Evolutionary conservation across 2,888 invertebrate genomes (phyloP).

Genomic region (Chaitophorus viminalis): DNA sequence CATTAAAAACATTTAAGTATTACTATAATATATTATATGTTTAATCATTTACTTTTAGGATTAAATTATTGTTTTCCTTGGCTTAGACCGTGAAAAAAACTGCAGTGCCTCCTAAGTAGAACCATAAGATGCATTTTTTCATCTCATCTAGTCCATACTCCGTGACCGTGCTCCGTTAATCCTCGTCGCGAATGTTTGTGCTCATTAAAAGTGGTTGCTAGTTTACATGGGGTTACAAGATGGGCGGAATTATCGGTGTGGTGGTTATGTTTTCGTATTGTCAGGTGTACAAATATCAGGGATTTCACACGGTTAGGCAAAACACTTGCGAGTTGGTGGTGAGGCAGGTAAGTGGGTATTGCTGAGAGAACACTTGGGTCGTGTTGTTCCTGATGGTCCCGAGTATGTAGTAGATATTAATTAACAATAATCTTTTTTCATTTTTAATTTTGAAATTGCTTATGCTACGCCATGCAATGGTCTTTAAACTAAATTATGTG

Average conservation of each 20-base stretch:
- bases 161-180: neutral
- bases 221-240: slow-evolving; percentile 11
- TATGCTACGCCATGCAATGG: neutral
- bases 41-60: neutral
- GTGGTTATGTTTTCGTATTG: slow-evolving; percentile 32
- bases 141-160: neutral
- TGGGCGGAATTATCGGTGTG: neutral
- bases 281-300: slow-evolving; percentile 58
- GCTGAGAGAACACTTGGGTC: neutral
- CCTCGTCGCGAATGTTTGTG: slow-evolving; percentile 20
- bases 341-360: neutral
- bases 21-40: neutral
- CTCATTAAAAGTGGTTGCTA: slow-evolving; percentile 37
- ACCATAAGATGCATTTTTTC: slow-evolving; percentile 6
- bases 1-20: neutral
- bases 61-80: neutral
- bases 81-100: neutral
- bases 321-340: neutral
- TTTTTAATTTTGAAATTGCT: slow-evolving; percentile 1
- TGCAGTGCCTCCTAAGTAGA: neutral
- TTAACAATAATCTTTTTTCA: slow-evolving; percentile 18
- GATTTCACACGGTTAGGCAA: slow-evolving; percentile 57
- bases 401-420: slow-evolving; percentile 26
- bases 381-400: neutral
- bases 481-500: slow-evolving; percentile 15